A percentile compares a stretch with the other conserved stretches of the same genome.
Evolutionary conservation across 2,113 vertebrate species (phyloP).

Genomic region (Phrynocephalus versicolor): DNA sequence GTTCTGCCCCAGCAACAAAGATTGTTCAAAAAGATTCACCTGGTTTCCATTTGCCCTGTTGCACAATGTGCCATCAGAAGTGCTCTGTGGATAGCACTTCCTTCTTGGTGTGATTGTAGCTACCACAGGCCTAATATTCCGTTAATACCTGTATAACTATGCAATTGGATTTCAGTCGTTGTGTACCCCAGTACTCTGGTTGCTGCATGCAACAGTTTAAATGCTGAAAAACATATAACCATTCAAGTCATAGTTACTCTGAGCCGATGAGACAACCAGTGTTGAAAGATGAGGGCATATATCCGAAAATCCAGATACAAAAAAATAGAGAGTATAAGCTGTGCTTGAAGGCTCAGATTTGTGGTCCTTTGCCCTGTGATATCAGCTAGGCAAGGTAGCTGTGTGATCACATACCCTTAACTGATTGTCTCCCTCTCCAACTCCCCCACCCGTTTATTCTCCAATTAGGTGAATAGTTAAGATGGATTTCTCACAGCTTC

Average conservation of each 20-base stretch:
- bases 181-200: neutral
- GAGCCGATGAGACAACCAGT: neutral
- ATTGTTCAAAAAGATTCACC: too few species aligned
- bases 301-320: neutral
- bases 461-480: slow-evolving; percentile 67
- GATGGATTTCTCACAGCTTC: slow-evolving; percentile 96
- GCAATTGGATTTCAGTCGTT: too few species aligned
- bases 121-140: too few species aligned
- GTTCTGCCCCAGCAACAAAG: too few species aligned
- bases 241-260: neutral
- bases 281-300: neutral
- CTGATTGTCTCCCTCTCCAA: neutral
- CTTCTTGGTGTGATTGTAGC: too few species aligned
- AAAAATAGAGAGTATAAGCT: neutral
- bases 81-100: too few species aligned
- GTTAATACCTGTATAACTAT: too few species aligned
- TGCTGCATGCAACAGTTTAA: neutral
- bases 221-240: neutral
- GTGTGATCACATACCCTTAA: neutral
- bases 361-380: neutral
- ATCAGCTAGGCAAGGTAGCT: neutral
- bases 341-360: neutral
- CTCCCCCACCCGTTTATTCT: slow-evolving; percentile 1
- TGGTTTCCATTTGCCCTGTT: too few species aligned
- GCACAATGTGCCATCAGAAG: too few species aligned